Evolutionary conservation across 1,140 invertebrate species (phyloP).

Genomic region (Papilio polytes): DNA sequence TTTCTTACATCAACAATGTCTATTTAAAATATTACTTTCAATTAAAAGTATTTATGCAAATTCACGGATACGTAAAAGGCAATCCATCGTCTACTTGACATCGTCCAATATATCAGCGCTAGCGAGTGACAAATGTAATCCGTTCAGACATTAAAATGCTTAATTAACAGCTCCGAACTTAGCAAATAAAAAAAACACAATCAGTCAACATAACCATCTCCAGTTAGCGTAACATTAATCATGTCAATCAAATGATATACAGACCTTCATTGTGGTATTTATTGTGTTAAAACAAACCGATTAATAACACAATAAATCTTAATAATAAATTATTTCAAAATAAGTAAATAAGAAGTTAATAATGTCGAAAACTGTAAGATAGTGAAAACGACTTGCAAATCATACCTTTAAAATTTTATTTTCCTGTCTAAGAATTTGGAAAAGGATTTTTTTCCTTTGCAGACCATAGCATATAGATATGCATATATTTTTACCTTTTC

Average conservation of each 20-base stretch:
- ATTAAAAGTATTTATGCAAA: slow-evolving; percentile 10
- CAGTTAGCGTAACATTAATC: slow-evolving; percentile 9
- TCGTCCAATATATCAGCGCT: background rate
- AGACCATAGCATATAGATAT: too few species aligned
- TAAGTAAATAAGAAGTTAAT: too few species aligned
- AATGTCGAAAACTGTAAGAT: too few species aligned
- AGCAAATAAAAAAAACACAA: slow-evolving; percentile 8
- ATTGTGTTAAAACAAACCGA: background rate
- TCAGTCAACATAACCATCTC: background rate
- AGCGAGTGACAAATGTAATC: slow-evolving; percentile 15
- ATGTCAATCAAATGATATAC: slow-evolving; percentile 1
- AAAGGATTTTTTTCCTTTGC: background rate
- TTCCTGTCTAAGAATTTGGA: too few species aligned
- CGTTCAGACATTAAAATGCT: background rate
- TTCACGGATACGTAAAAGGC: background rate
- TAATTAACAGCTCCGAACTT: slow-evolving; percentile 8
- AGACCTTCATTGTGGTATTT: background rate
- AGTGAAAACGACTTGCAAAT: too few species aligned
- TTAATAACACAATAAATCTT: background rate
- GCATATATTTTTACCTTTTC: background rate
- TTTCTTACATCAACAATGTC: too few species aligned
- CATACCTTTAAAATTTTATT: too few species aligned
- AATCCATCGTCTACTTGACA: slow-evolving; percentile 10
- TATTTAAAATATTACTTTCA: background rate
- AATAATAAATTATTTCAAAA: background rate